Conservation (phyloP, 1,140 invertebrate genomes). For the Zaprionus lachaisei region DNA sequence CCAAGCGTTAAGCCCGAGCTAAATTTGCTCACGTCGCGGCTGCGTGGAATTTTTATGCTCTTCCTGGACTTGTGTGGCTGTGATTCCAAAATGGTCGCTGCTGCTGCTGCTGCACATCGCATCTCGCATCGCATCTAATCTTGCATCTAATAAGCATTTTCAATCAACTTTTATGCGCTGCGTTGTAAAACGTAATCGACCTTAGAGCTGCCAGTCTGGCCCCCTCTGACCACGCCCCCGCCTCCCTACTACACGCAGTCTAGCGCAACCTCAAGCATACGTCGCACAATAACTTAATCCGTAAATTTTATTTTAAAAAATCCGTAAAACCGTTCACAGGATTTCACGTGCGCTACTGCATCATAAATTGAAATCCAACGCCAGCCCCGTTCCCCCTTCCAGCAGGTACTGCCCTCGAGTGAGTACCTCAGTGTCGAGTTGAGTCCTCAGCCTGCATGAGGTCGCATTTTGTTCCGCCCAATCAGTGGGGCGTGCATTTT, state of each 20-base stretch:
- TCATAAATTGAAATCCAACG: conserved; percentile 77
- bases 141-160: conserved; percentile 85
- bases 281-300: conserved; percentile 83
- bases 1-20: conserved; percentile 24
- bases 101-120: conserved; percentile 53
- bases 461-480: conserved; percentile 48
- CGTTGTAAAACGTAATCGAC: conserved; percentile 84
- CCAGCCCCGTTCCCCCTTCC: conserved; percentile 1
- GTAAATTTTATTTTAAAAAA: conserved; percentile 83
- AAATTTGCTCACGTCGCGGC: conserved; percentile 79
- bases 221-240: not conserved
- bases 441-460: conserved; percentile 15
- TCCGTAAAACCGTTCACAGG: conserved; percentile 74
- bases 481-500: conserved; percentile 59
- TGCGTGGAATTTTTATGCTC: conserved; percentile 64
- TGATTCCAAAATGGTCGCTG: conserved; percentile 62
- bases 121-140: conserved; percentile 77
- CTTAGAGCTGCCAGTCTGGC: conserved; percentile 54
- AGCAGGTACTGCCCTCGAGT: conserved; percentile 24
- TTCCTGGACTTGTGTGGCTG: conserved; percentile 43
- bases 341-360: conserved; percentile 61
- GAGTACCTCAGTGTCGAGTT: conserved; percentile 1
- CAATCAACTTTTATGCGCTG: conserved; percentile 84
- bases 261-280: conserved; percentile 44
- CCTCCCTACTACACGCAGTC: conserved; percentile 15